phyloP scores from a whole-genome alignment of 1,140 invertebrate species.

The Bombus waltoni region DNA sequence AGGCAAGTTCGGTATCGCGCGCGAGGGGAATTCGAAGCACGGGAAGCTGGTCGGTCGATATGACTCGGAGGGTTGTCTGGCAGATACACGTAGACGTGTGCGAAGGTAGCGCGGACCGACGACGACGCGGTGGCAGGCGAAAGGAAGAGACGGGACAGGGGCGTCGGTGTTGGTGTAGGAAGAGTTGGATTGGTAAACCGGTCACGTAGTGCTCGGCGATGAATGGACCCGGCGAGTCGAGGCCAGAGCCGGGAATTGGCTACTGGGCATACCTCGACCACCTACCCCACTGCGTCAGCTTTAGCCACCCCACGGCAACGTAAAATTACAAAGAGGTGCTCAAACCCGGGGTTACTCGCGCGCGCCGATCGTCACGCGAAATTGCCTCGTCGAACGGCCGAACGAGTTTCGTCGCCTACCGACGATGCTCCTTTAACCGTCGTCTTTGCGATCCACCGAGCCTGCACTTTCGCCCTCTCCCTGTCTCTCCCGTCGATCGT shows the following conservation, averaged over 20 bases:
- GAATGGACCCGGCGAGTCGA: conserved; percentile 83
- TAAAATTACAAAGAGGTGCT: conserved; percentile 80
- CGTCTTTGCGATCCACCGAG: conserved; percentile 9
- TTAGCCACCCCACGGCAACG: conserved; percentile 74
- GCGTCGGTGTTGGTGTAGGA: conserved; percentile 66
- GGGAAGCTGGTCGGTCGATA: conserved; percentile 74
- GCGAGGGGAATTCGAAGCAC: conserved; percentile 58
- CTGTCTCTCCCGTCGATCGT: too few species aligned
- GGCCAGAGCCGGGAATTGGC: conserved; percentile 81
- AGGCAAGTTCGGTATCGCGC: conserved; percentile 52
- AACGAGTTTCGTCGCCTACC: too few species aligned
- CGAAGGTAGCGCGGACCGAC: conserved; percentile 45
- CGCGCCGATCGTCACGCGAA: conserved; percentile 45
- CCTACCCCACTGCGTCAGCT: conserved; percentile 80
- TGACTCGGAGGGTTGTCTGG: conserved; percentile 73
- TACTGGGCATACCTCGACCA: conserved; percentile 81
- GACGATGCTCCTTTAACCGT: background rate
- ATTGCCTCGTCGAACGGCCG: conserved; percentile 29
- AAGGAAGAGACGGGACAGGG: conserved; percentile 34
- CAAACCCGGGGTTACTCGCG: conserved; percentile 67
- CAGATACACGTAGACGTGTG: conserved; percentile 63
- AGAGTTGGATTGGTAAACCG: conserved; percentile 81
- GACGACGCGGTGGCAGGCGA: conserved; percentile 33
- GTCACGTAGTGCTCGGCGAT: conserved; percentile 82
- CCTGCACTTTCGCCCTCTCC: conserved; percentile 26